Conservation (phyloP, 1,140 invertebrate species). For the Lysiphlebus fabarum region DNA sequence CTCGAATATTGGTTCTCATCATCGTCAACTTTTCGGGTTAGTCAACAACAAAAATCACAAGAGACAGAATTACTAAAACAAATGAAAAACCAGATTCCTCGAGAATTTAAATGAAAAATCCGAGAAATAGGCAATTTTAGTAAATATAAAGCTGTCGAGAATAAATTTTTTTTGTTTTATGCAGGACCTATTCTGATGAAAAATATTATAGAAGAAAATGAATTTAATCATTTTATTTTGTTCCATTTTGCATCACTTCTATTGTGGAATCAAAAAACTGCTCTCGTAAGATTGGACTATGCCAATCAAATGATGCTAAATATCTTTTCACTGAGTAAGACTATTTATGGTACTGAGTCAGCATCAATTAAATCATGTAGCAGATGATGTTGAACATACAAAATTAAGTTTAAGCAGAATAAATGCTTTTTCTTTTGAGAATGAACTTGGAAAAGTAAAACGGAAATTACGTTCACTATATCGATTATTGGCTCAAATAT, state of each 20-base stretch:
- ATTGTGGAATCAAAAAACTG: background rate
- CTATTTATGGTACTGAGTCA: background rate
- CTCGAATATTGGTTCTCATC: constrained; percentile 7
- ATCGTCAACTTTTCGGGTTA: background rate
- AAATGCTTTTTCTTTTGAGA: constrained; percentile 19
- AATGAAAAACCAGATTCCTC: constrained; percentile 23
- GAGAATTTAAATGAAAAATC: constrained; percentile 28
- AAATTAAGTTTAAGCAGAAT: constrained; percentile 10
- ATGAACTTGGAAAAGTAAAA: constrained; percentile 9
- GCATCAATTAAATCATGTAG: constrained; percentile 11
- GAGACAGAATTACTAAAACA: constrained; percentile 20
- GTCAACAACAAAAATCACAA: background rate
- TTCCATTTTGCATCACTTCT: constrained; percentile 1
- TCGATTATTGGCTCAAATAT: constrained; percentile 11
- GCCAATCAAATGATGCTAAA: background rate
- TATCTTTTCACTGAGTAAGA: background rate
- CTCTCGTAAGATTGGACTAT: background rate
- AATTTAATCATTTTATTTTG: constrained; percentile 6
- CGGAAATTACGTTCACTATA: background rate
- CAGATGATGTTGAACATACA: constrained; percentile 17
- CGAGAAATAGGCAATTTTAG: constrained; percentile 18
- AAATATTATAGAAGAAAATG: constrained; percentile 1
- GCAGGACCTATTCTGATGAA: constrained; percentile 20
- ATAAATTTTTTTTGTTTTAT: constrained; percentile 31
- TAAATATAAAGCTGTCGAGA: constrained; percentile 30